Evolutionary conservation across 2,888 invertebrate genomes (phyloP), one percentile per base, ranked within the genome.

Genomic region (Conops quadrifasciatus): DNA sequence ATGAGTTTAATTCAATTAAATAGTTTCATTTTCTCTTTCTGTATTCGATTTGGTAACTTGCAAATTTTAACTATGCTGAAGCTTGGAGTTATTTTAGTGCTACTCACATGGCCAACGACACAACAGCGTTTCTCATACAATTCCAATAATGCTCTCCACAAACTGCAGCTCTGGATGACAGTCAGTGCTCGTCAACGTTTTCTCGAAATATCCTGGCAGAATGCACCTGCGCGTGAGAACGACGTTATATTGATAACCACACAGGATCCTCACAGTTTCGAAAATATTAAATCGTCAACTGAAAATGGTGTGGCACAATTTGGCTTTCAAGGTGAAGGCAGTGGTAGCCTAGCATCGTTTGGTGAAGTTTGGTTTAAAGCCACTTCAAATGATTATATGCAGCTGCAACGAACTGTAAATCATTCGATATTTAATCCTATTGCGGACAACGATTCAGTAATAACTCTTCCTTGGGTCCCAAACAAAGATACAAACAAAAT

Each of bases 151-250:
- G 71, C 77, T 66, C 58, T 72, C 7, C n/a, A 70, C 51, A 70
- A 71, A 60, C 66, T 80, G 15, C 79, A 78, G 51, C 68, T 85
- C 3, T 85, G 83, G 83, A 56, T 86, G 4, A 83, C 86, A 19
- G 80, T 86, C 16, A 85, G 84, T 70, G 85, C 86, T 2, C 80
- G 81, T 26, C 77, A 81, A 43, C 80, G 85, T 51, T 81, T 79
- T 36, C 60, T 86, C 15, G 85, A 86, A 71, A 78, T 86, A n/a
- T 84, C 84, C 19, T 86, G 86, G 86, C 77, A 75, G 49, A 81
- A 86, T 79, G 84, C 84, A 0, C 79, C 80, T 1, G 78, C 79
- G 0, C 73, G 74, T 7, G 71, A 74, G 1, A 81, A 79, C 7
- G 85, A 86, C 73, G 76, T 79, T 65, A 79, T 86, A 15, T 71